Percentiles rank a stretch among this genome's conserved stretches.
Conservation (phyloP, 2,888 invertebrate species). For the Melikaiella ostensackeni region DNA sequence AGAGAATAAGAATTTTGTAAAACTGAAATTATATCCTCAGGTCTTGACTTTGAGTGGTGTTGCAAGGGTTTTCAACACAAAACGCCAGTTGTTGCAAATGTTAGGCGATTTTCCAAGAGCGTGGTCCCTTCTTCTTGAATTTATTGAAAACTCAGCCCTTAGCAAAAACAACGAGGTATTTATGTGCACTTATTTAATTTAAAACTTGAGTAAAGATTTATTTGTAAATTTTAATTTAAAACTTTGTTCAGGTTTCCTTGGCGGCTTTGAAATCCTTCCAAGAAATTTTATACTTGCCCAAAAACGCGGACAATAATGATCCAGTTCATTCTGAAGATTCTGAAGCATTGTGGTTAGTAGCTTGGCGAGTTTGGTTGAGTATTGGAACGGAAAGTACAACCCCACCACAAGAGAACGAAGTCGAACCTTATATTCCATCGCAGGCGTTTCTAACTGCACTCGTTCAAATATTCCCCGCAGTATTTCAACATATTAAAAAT, state of each 20-base stretch:
- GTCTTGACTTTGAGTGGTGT: conserved; percentile 94
- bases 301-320: conserved; percentile 77
- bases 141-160: conserved; percentile 94
- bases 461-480: conserved; percentile 96
- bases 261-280: conserved; percentile 98
- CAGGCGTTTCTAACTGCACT: conserved; percentile 96
- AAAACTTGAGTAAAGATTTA: not conserved
- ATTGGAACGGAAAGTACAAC: conserved; percentile 90
- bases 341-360: conserved; percentile 86
- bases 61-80: conserved; percentile 94
- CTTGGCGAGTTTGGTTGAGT: conserved; percentile 92
- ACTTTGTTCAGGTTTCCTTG: conserved; percentile 84
- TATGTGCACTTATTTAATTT: conserved; percentile 7
- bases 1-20: not conserved
- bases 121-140: conserved; percentile 95
- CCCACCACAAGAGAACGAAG: conserved; percentile 78
- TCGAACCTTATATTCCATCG: conserved; percentile 90
- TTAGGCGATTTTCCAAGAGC: conserved; percentile 95
- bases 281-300: conserved; percentile 89
- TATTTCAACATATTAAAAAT: conserved; percentile 92
- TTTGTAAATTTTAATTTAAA: not conserved
- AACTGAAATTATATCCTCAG: conserved; percentile 69
- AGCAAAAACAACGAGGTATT: conserved; percentile 93
- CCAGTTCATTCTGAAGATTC: conserved; percentile 75
- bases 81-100: conserved; percentile 89